A percentile compares a stretch with the other conserved stretches of the same genome.
Conservation (phyloP, 2,113 vertebrate species). For the Phalacrocorax aristotelis region DNA sequence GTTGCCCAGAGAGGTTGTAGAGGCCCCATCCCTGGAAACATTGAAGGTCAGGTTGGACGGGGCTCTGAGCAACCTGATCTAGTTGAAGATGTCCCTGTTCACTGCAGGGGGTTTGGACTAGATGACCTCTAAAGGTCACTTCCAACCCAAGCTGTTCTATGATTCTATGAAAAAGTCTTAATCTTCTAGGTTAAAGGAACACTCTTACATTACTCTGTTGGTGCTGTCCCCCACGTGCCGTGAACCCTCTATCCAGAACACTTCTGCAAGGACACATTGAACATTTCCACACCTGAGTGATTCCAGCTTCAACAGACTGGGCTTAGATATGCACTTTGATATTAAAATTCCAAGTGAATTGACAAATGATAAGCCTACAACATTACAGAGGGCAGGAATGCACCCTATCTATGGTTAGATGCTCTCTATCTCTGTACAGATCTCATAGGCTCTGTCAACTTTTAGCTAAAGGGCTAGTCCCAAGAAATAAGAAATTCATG, state of each 20-base stretch:
- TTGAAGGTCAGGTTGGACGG: not conserved
- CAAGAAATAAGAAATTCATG: not conserved
- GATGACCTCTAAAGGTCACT: not conserved
- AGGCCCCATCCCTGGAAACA: not conserved
- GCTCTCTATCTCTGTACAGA: not conserved
- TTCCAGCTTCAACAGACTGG: not conserved
- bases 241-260: not conserved
- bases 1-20: not conserved
- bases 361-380: not conserved
- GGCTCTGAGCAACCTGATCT: not conserved
- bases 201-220: not conserved
- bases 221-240: not conserved
- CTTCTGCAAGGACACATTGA: not conserved
- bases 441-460: not conserved
- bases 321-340: not conserved
- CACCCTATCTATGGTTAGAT: fast-evolving
- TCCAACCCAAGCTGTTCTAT: not conserved
- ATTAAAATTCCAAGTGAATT: not conserved
- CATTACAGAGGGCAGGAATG: not conserved
- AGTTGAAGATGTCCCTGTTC: not conserved
- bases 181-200: not conserved
- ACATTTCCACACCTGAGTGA: not conserved
- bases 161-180: not conserved
- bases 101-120: not conserved
- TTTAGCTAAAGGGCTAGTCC: not conserved